phyloP scores from a whole-genome alignment of 2,888 invertebrate genomes.

The Mimachlamys varia region DNA sequence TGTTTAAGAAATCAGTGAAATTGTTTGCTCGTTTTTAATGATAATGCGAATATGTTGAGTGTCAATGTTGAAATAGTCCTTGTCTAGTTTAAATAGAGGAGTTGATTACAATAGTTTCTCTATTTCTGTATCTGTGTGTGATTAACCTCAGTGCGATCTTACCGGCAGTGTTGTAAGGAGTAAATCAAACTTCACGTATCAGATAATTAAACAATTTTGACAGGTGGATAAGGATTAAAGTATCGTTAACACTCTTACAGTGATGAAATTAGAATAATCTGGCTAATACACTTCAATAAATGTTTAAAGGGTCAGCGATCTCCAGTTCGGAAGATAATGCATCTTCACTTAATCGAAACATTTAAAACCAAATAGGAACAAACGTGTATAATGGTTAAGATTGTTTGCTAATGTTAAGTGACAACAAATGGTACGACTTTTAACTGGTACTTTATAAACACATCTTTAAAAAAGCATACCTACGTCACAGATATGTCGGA shows the following conservation, averaged over 20 bases:
- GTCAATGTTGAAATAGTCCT: background rate
- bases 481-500: background rate
- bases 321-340: background rate
- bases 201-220: conserved; percentile 26
- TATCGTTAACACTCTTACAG: background rate
- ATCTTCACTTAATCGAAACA: background rate
- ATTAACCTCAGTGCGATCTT: background rate
- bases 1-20: background rate
- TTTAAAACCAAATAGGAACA: background rate
- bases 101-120: background rate
- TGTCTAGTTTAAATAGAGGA: background rate
- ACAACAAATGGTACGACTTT: background rate
- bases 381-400: background rate
- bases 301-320: background rate
- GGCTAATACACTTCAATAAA: background rate
- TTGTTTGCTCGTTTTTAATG: conserved; percentile 24
- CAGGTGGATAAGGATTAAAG: background rate
- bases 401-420: background rate
- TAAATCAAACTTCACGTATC: background rate
- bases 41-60: background rate
- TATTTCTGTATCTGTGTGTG: background rate
- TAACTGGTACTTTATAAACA: background rate
- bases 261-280: background rate
- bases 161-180: background rate
- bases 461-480: background rate